These are phyloP conservation scores for Rhynchopsitta pachyrhyncha DNA, from an alignment of 2,113 vertebrate species.

Conservation along the genomic window DNA sequence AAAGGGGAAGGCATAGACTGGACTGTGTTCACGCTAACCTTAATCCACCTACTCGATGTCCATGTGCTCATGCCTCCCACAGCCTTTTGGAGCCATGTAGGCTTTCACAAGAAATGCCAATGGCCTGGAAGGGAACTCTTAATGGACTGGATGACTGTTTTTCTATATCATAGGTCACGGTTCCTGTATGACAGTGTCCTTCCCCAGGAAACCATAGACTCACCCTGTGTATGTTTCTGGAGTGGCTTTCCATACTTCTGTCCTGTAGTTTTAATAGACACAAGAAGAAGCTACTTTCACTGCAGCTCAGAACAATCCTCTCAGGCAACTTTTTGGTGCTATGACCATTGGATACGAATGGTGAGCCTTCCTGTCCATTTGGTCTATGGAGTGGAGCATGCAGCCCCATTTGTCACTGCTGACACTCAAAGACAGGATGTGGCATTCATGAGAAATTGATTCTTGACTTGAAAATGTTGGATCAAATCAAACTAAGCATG, in stretches of 20 bases:
- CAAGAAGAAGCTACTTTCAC: not conserved
- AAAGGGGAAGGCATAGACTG: accelerated
- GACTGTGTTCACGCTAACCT: too few species aligned
- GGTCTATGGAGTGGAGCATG: too few species aligned
- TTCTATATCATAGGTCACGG: accelerated
- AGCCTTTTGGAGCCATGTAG: accelerated
- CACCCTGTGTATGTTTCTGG: not conserved
- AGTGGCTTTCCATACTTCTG: not conserved
- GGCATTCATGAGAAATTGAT: not conserved
- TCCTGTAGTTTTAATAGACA: not conserved
- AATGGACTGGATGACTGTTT: too few species aligned
- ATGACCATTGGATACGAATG: too few species aligned
- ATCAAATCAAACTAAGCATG: not conserved
- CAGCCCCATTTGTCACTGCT: not conserved
- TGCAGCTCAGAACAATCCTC: too few species aligned
- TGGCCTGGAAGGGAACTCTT: not conserved
- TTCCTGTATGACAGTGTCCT: not conserved
- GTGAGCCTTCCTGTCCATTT: not conserved
- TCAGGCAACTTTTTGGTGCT: too few species aligned
- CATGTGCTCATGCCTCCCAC: accelerated
- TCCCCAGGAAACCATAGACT: not conserved
- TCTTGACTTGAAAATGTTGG: not conserved
- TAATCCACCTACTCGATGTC: not conserved
- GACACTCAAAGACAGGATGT: not conserved
- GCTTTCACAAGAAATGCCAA: not conserved